Evolutionary conservation across 2,888 invertebrate genomes (phyloP).

Genomic region (Autographa pulchrina): DNA sequence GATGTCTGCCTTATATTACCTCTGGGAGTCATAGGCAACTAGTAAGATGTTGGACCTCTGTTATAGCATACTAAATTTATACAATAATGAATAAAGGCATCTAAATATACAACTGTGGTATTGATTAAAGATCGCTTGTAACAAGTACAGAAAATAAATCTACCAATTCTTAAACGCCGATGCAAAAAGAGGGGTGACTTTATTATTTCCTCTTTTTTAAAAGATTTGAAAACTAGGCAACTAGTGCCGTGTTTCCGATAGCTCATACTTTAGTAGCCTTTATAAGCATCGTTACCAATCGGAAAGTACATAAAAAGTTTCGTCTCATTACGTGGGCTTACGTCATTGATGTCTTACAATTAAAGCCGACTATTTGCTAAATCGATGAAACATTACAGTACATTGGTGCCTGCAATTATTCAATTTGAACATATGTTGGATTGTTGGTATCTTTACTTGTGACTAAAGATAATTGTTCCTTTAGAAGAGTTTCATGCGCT

Average conservation of each 20-base stretch:
- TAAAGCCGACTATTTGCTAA: constrained; percentile 20
- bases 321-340: not conserved
- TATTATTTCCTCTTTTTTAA: too few species aligned
- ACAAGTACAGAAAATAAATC: too few species aligned
- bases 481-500: constrained; percentile 3
- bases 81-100: too few species aligned
- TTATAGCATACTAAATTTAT: not conserved
- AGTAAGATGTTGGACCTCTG: not conserved
- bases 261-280: too few species aligned
- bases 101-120: too few species aligned
- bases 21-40: not conserved
- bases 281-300: too few species aligned
- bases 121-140: too few species aligned
- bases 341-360: constrained; percentile 9
- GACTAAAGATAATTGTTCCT: constrained; percentile 18
- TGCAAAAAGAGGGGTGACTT: too few species aligned
- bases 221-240: too few species aligned
- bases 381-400: constrained; percentile 6
- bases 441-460: constrained; percentile 27
- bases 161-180: too few species aligned
- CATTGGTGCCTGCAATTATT: constrained; percentile 37
- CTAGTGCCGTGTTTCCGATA: too few species aligned
- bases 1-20: not conserved
- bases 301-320: too few species aligned
- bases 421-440: constrained; percentile 28